A percentile compares a stretch with the other conserved stretches of the same genome.
phyloP scores from a whole-genome alignment of 2,113 vertebrate genomes.

The Albula glossodonta region DNA sequence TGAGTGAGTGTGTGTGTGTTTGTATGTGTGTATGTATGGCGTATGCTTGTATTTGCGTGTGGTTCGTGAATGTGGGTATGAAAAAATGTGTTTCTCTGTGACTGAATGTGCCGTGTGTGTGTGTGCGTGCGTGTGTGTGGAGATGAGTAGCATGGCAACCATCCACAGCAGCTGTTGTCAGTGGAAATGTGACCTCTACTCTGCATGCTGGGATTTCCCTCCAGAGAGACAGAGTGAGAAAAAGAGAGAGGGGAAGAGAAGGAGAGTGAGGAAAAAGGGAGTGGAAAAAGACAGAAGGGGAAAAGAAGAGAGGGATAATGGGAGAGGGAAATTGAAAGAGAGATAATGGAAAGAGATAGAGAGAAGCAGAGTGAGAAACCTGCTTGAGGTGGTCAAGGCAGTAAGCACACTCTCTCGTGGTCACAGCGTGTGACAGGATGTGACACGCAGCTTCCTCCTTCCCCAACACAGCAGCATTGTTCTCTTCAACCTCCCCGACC shows the following conservation, averaged over 20 bases:
- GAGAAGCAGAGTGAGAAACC: too few relatives aligned
- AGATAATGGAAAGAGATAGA: too few relatives aligned
- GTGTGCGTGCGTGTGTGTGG: background rate
- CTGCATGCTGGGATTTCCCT: background rate
- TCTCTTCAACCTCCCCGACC: background rate
- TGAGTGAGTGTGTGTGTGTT: background rate
- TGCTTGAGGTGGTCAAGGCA: background rate
- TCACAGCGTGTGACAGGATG: constrained; percentile 5
- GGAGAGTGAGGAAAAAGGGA: too few relatives aligned
- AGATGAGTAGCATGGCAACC: background rate
- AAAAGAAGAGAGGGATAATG: too few relatives aligned
- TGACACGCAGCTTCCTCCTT: constrained; percentile 9
- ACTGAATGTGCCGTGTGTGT: background rate
- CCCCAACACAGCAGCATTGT: background rate
- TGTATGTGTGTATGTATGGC: background rate
- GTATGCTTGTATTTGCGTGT: too few relatives aligned
- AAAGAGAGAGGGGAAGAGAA: too few relatives aligned
- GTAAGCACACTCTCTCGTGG: background rate
- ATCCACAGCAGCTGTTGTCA: background rate
- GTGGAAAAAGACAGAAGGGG: too few relatives aligned
- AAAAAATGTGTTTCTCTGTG: too few relatives aligned
- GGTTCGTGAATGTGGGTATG: too few relatives aligned
- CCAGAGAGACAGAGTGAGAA: too few relatives aligned
- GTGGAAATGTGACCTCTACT: background rate
- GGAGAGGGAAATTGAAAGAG: too few relatives aligned